Percentiles rank a stretch among this genome's conserved stretches.
These are phyloP conservation scores for Abramis brama DNA, from an alignment of 2,113 vertebrate genomes.

Conservation along the genomic window DNA sequence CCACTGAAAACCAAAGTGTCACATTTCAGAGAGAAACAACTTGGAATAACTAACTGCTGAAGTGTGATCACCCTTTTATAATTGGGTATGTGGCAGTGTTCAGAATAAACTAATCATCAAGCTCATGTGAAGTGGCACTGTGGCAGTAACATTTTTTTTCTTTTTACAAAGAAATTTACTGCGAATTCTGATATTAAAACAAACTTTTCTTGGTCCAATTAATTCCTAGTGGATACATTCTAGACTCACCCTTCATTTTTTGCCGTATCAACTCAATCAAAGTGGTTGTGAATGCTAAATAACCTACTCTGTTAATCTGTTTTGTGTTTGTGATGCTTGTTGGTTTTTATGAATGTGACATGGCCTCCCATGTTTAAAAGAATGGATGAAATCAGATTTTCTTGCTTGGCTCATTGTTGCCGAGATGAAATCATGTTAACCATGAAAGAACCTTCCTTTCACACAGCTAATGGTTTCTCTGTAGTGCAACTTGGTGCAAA, in stretches of 20 bases:
- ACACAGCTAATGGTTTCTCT: not conserved
- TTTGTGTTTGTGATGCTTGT: not conserved
- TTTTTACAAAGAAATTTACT: no score
- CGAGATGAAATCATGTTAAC: not conserved
- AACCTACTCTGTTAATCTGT: not conserved
- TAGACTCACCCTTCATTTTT: not conserved
- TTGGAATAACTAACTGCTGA: no score
- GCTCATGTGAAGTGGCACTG: no score
- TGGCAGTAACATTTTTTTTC: no score
- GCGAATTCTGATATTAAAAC: no score
- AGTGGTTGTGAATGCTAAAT: not conserved
- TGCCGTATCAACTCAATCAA: not conserved
- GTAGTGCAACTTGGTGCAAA: constrained; percentile 9
- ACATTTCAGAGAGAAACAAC: no score
- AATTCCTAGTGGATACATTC: no score
- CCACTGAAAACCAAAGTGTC: no score
- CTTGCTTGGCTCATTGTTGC: constrained; percentile 29
- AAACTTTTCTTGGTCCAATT: no score
- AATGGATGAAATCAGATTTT: not conserved
- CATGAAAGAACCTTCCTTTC: not conserved
- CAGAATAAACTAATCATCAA: no score
- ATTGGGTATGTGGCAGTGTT: no score
- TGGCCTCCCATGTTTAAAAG: not conserved
- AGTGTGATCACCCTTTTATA: no score
- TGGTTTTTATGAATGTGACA: not conserved